Conservation (phyloP, 2,888 invertebrate species). For the Dryadula phaetusa region DNA sequence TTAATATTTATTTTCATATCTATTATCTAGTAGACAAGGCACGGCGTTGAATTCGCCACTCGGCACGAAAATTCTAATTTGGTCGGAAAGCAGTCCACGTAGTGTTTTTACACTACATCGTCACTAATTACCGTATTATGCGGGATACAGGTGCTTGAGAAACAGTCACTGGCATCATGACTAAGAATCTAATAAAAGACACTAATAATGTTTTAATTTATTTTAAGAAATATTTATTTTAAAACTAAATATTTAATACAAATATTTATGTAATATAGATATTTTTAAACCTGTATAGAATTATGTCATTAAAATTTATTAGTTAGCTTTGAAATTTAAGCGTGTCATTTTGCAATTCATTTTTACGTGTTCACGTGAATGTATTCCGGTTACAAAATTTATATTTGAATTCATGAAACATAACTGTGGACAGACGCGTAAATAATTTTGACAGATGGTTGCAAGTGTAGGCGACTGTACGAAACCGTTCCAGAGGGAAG, state of each 20-base stretch:
- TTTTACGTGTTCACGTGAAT: conserved; percentile 4
- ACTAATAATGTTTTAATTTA: too few relatives aligned
- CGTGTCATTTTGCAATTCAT: conserved; percentile 6
- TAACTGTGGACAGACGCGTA: conserved; percentile 43
- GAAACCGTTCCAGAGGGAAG: conserved; percentile 24
- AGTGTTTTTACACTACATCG: too few relatives aligned
- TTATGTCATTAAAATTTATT: neutral
- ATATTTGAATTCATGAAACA: conserved; percentile 32
- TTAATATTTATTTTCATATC: too few relatives aligned
- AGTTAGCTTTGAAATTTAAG: conserved; percentile 7
- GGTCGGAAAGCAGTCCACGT: too few relatives aligned
- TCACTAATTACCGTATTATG: too few relatives aligned
- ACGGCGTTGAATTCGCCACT: too few relatives aligned
- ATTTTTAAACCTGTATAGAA: neutral
- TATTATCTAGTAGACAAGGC: too few relatives aligned
- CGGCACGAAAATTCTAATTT: too few relatives aligned
- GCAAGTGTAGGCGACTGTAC: conserved; percentile 47
- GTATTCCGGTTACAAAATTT: conserved; percentile 23
- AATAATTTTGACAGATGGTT: conserved; percentile 48
- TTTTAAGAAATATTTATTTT: too few relatives aligned
- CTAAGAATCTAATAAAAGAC: too few relatives aligned
- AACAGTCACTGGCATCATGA: too few relatives aligned
- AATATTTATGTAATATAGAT: neutral
- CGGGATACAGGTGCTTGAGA: too few relatives aligned
- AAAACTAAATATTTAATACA: neutral